phyloP scores from a whole-genome alignment of 2,113 vertebrate genomes.

The Rattus norvegicus region DNA sequence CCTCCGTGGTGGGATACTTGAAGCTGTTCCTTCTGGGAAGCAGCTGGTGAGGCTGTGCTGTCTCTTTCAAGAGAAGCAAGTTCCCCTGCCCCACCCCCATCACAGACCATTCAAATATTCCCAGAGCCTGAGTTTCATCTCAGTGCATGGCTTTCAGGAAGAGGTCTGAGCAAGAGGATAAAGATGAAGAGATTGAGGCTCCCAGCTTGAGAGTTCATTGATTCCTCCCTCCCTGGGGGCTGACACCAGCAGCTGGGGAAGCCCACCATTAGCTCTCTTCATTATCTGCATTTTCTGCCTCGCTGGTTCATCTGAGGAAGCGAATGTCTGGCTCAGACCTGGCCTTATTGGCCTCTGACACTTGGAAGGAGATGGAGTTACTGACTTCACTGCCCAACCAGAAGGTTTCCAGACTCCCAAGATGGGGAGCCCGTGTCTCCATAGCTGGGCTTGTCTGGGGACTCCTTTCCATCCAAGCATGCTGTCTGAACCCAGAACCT shows the following conservation, averaged over 20 bases:
- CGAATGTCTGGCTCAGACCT: conserved; percentile 82
- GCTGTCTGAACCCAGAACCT: not conserved
- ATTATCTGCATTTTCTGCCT: conserved; percentile 93
- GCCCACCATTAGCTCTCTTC: conserved; percentile 89
- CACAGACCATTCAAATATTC: not conserved
- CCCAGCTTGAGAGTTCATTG: conserved; percentile 77
- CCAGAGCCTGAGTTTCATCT: conserved; percentile 59
- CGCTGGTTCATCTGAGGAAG: conserved; percentile 86
- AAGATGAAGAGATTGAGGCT: conserved; percentile 80
- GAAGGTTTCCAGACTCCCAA: conserved; percentile 71
- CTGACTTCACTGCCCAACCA: conserved; percentile 74
- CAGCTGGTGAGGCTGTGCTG: not conserved
- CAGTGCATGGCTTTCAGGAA: not conserved
- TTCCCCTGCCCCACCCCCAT: not conserved
- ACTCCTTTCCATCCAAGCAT: not conserved
- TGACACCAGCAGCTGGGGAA: conserved; percentile 85
- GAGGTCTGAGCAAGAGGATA: conserved; percentile 45
- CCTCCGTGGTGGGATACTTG: not conserved
- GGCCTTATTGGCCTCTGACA: conserved; percentile 78
- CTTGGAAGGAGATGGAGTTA: conserved; percentile 75
- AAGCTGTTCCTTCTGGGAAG: not conserved
- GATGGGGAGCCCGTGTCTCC: not conserved
- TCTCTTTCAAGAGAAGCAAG: conserved; percentile 50
- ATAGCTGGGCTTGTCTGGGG: not conserved
- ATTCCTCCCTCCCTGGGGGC: conserved; percentile 78